phyloP scores from a whole-genome alignment of 2,888 invertebrate species.

The Octonoba sinensis region DNA sequence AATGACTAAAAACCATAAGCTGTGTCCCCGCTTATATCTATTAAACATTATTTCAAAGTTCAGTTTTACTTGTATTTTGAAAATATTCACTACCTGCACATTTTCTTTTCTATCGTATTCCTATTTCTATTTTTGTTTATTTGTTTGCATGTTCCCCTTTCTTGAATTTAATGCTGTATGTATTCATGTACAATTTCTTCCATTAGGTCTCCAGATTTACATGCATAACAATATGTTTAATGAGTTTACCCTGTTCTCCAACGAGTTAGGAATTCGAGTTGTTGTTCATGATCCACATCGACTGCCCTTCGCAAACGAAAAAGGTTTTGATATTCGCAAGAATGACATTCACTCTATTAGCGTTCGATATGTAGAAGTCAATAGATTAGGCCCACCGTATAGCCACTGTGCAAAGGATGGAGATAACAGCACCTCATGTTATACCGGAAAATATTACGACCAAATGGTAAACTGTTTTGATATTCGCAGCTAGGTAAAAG shows the following conservation, averaged over 20 bases:
- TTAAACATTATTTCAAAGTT: no score
- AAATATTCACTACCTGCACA: no score
- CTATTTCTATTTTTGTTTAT: no score
- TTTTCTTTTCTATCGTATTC: no score
- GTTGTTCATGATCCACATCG: slow-evolving; percentile 40
- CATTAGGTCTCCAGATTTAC: slow-evolving; percentile 38
- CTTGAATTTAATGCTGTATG: neutral
- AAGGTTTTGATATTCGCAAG: slow-evolving; percentile 35
- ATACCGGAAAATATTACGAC: slow-evolving; percentile 23
- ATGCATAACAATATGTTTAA: slow-evolving; percentile 15
- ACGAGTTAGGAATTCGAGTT: slow-evolving; percentile 22
- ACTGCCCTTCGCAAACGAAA: slow-evolving; percentile 26
- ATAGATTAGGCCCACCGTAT: slow-evolving; percentile 41
- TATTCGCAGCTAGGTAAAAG: no score
- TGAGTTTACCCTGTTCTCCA: slow-evolving; percentile 14
- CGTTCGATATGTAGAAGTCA: slow-evolving; percentile 10
- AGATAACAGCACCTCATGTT: slow-evolving; percentile 12
- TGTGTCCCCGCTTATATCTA: no score
- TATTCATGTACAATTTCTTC: neutral
- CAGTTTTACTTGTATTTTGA: no score
- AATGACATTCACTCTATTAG: slow-evolving; percentile 27
- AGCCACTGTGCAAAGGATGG: slow-evolving; percentile 34
- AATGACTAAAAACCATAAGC: no score
- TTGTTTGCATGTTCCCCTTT: no score
- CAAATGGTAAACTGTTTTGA: slow-evolving; percentile 23